These are phyloP conservation scores for Xanthia togata DNA, from an alignment of 2,888 invertebrate genomes.

Conservation along the genomic window DNA sequence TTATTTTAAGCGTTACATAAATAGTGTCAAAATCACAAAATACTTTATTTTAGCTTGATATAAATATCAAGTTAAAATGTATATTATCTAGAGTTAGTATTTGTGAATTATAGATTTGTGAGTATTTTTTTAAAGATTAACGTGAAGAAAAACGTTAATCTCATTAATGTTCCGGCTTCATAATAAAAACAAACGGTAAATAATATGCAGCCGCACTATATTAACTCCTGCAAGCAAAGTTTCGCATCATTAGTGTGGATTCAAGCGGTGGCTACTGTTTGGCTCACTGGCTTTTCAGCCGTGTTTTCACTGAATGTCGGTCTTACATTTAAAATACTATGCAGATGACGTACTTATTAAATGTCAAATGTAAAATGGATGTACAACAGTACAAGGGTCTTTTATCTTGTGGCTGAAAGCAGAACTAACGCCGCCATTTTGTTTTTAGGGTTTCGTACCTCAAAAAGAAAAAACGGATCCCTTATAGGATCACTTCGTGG, in stretches of 20 bases:
- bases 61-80: no score
- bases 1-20: not conserved
- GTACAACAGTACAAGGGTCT: not conserved
- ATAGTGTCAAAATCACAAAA: not conserved
- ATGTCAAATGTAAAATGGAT: slow-evolving; percentile 31
- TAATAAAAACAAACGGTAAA: slow-evolving; percentile 52
- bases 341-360: slow-evolving; percentile 33
- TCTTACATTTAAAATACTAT: slow-evolving; percentile 61
- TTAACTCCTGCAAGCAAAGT: slow-evolving; percentile 65
- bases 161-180: slow-evolving; percentile 25
- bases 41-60: not conserved
- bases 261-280: slow-evolving; percentile 65
- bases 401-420: not conserved
- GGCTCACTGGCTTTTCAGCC: slow-evolving; percentile 65
- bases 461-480: no score
- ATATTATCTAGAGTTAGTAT: no score
- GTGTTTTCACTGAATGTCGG: slow-evolving; percentile 61
- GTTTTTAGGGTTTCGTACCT: no score
- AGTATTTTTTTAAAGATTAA: no score
- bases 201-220: slow-evolving; percentile 50
- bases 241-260: slow-evolving; percentile 74
- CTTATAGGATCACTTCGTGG: no score
- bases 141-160: no score
- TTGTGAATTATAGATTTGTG: no score
- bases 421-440: not conserved